Evolutionary conservation across 2,113 vertebrate genomes (phyloP).

Genomic region (Leucosticte australis): DNA sequence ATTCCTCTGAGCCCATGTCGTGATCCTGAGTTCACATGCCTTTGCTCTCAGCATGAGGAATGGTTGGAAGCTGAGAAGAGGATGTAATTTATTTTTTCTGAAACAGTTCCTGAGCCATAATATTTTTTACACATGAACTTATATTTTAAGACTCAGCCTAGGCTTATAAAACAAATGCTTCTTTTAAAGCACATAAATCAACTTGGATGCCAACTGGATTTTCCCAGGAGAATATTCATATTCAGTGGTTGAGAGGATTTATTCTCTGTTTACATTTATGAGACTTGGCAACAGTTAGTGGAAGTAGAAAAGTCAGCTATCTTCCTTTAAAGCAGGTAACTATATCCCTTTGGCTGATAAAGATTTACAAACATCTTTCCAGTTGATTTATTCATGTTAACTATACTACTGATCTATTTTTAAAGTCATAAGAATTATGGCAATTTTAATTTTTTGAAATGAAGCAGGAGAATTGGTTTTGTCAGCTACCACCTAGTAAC

Average conservation of each 20-base stretch:
- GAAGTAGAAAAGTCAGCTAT: constrained; percentile 46
- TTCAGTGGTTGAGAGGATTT: constrained; percentile 12
- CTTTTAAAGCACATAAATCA: constrained; percentile 31
- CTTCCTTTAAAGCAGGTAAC: constrained; percentile 51
- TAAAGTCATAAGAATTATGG: constrained; percentile 4
- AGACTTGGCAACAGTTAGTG: constrained; percentile 39
- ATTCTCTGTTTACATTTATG: constrained; percentile 56
- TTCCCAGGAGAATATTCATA: constrained; percentile 36
- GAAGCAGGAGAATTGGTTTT: background rate
- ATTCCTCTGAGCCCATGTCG: background rate
- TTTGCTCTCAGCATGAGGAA: background rate
- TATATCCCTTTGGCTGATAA: constrained; percentile 10
- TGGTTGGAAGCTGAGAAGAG: background rate
- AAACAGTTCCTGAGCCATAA: background rate
- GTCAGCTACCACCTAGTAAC: constrained; percentile 32
- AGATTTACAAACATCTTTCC: constrained; percentile 37
- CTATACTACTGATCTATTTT: background rate
- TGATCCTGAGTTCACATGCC: background rate
- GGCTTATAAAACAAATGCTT: constrained; percentile 25
- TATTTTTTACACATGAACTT: constrained; percentile 31
- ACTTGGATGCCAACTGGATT: background rate
- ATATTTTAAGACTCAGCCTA: constrained; percentile 9
- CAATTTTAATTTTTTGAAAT: constrained; percentile 17
- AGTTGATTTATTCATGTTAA: constrained; percentile 26
- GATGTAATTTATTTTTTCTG: background rate